Conservation (phyloP, 2,113 vertebrate genomes). For the Globicephala melas region DNA sequence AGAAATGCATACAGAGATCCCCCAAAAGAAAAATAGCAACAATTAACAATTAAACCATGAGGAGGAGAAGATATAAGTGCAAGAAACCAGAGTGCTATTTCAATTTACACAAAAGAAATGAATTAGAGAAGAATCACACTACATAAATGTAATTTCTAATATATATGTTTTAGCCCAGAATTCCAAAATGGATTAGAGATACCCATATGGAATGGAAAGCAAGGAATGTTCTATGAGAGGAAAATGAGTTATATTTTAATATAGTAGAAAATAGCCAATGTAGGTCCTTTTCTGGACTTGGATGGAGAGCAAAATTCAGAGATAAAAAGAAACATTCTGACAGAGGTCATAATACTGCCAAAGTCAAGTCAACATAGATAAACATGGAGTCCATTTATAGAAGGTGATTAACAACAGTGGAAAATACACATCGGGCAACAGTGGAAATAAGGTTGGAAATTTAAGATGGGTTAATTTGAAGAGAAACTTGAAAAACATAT, state of each 20-base stretch:
- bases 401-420: neutral
- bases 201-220: neutral
- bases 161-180: neutral
- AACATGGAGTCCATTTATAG: neutral
- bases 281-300: neutral
- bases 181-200: neutral
- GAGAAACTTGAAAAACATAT: neutral
- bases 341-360: neutral
- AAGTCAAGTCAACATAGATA: neutral
- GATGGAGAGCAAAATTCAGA: neutral
- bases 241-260: neutral
- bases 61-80: neutral
- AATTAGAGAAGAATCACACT: neutral
- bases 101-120: neutral
- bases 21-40: neutral
- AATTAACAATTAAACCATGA: neutral
- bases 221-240: neutral
- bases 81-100: neutral
- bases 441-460: neutral
- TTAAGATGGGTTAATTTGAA: neutral
- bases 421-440: neutral
- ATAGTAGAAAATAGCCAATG: neutral
- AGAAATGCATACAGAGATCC: neutral
- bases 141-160: neutral
- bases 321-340: neutral